These are phyloP conservation scores for Listrodromus nycthemerus DNA, from an alignment of 2,888 invertebrate genomes.

Conservation along the genomic window DNA sequence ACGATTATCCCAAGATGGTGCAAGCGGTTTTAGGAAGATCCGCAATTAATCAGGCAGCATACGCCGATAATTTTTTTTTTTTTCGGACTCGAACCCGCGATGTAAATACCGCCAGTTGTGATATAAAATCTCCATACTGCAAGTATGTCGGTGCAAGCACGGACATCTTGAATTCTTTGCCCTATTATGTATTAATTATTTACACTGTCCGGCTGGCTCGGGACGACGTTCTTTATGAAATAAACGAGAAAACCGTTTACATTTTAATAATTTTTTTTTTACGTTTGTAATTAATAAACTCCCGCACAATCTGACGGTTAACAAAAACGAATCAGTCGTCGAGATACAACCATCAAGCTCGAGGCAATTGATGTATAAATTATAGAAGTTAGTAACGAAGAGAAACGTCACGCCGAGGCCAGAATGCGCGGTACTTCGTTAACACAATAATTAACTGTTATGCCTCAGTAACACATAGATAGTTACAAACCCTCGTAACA, in stretches of 20 bases:
- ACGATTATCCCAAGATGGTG: conserved; percentile 40
- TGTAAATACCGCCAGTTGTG: conserved; percentile 45
- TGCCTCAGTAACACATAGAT: conserved; percentile 66
- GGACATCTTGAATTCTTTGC: conserved; percentile 42
- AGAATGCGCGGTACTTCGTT: conserved; percentile 56
- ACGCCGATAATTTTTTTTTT: conserved; percentile 1
- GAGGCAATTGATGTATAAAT: background rate
- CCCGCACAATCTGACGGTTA: background rate
- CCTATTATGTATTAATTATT: conserved; percentile 57
- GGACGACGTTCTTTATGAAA: conserved; percentile 30
- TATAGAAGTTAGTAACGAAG: background rate
- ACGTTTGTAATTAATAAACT: background rate
- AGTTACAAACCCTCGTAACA: conserved; percentile 56
- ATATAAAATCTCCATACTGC: conserved; percentile 51
- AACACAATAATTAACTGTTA: conserved; percentile 63
- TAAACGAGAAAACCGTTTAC: background rate
- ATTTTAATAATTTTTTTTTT: background rate
- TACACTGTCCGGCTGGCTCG: conserved; percentile 53
- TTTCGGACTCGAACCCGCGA: conserved; percentile 29
- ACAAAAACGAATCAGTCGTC: background rate
- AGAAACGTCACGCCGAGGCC: conserved; percentile 41
- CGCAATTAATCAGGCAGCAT: background rate
- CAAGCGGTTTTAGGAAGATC: background rate
- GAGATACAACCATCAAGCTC: background rate
- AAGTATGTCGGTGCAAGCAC: conserved; percentile 31